Evolutionary conservation across 1,140 invertebrate genomes (phyloP).

Genomic region (Lerema accius): DNA sequence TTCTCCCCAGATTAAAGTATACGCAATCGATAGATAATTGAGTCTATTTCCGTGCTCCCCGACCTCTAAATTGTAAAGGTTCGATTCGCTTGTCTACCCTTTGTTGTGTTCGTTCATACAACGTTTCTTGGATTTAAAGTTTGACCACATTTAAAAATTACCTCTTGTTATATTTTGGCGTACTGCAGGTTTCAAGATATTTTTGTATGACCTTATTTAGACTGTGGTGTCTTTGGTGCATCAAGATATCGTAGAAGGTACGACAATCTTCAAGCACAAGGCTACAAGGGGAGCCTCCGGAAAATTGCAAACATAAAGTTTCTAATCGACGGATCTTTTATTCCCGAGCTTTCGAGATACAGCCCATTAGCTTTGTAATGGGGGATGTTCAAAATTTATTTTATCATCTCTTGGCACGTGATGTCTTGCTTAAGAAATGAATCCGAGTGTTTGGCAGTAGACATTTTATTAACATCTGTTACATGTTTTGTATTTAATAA

Average conservation of each 20-base stretch:
- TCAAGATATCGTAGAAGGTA: constrained; percentile 34
- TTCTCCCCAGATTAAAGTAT: constrained; percentile 41
- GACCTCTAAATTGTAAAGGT: constrained; percentile 55
- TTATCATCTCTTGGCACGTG: constrained; percentile 79
- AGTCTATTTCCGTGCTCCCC: constrained; percentile 50
- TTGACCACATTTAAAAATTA: not conserved
- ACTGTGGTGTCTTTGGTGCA: constrained; percentile 27
- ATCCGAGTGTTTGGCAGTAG: constrained; percentile 40
- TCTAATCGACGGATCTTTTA: constrained; percentile 81
- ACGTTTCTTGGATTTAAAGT: constrained; percentile 14
- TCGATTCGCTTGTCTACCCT: constrained; percentile 55
- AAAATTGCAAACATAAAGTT: constrained; percentile 81
- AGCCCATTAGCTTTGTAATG: constrained; percentile 80
- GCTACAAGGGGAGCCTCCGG: constrained; percentile 53
- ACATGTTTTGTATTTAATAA: constrained; percentile 28
- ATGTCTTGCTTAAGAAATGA: constrained; percentile 61
- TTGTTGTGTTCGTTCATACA: constrained; percentile 32
- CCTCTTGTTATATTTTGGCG: not conserved
- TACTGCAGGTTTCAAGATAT: not conserved
- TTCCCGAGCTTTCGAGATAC: constrained; percentile 76
- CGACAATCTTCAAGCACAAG: constrained; percentile 42
- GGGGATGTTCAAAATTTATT: constrained; percentile 80
- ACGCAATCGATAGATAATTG: constrained; percentile 56
- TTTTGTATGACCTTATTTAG: constrained; percentile 3
- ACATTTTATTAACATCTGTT: constrained; percentile 46